Evolutionary conservation across 2,113 vertebrate species (phyloP), one percentile per base, ranked within the genome.

Genomic region (Willisornis vidua): DNA sequence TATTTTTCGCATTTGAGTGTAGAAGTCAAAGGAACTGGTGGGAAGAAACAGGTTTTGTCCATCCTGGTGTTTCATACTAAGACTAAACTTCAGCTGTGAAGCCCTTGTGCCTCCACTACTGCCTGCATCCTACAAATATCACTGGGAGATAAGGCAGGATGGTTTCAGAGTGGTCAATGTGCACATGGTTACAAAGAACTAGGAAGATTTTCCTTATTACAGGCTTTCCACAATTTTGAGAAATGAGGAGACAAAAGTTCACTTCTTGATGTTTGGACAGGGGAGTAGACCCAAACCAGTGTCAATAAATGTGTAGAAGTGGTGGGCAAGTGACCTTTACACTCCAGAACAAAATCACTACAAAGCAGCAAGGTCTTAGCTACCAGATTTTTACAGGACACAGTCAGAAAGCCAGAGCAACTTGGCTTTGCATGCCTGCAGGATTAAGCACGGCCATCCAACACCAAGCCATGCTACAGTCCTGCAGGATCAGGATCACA

Each of bases 401-500:
- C 10, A 29, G 26, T 37, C 46, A 68, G 35, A 37, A 89, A 68
- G 22, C 37, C 72, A 63, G 20, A 71, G 14, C 8, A 61, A 18
- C 8, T 14, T 15, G 22, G 35, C 48, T 63, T 67, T 7, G 8
- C 15, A 22, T 33, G 14, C 39, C 46, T 29, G 45, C 41, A 48
- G 59, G 55, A 41, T 57, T 57, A 70, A 74, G 46, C 19, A 46
- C 1, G 2, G 28, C 29, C 59, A 55, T 25, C 54, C 81, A 68
- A 59, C 17, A 3, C 10, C 3, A 3, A 65, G 14, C 29, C 7
- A 2, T 9, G 19, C 26, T 49, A 25, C 2, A 0, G 43, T 19
- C 39, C 59, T 35, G 63, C 37, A 39, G 65, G 46, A 35, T 33
- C 18, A 58, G 55, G 45, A 24, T n/a, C 55, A 17, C 23, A 1